Evolutionary conservation across 2,113 vertebrate genomes (phyloP), one percentile per base, ranked within the genome.

Genomic region (Ia io): DNA sequence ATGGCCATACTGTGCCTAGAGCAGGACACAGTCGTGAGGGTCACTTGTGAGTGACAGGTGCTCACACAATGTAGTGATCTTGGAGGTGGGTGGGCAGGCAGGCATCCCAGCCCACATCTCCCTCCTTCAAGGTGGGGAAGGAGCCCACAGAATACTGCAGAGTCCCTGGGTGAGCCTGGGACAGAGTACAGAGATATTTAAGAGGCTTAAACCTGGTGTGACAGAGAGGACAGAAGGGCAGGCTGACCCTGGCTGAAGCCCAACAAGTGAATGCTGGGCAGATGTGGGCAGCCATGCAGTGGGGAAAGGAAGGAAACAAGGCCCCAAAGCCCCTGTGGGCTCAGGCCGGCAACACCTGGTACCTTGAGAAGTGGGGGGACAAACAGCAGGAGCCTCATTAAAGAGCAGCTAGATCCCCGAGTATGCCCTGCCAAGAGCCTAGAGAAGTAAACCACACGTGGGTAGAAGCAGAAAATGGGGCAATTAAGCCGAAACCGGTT

Each of bases 1-100:
- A 6, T 0, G 1, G 82, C 13, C 77, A 77, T 13, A 0, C 44
- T 5, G 12, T 53, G 67, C 30, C 65, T 0, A 0, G 2, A 63
- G 67, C 65, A 23, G 22, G 53, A 79, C 65, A 42, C 8, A 28
- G 76, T 17, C 7, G 2, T 23, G 35, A 74, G 56, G 40, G 53
- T 11, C 59, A 28, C 11, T 6, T 17, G 23, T 56, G 22, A 11
- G 18, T 22, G 18, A 53, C 32, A 30, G 18, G 30, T 13, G 3
- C 30, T 69, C 23, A 53, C 23, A 12, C 9, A 1, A 18, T 2
- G 1, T 18, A 20, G 28, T 8, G 59, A 37, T 22, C 76, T 28
- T 30, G 32, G 65, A 42, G 30, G 40, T 30, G 1, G 22, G 47
- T 9, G 42, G 16, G 47, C 18, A 16, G 53, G 28, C 67, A 76